Evolutionary conservation across 2,888 invertebrate species (phyloP).

Genomic region (Cephus pygmeus): DNA sequence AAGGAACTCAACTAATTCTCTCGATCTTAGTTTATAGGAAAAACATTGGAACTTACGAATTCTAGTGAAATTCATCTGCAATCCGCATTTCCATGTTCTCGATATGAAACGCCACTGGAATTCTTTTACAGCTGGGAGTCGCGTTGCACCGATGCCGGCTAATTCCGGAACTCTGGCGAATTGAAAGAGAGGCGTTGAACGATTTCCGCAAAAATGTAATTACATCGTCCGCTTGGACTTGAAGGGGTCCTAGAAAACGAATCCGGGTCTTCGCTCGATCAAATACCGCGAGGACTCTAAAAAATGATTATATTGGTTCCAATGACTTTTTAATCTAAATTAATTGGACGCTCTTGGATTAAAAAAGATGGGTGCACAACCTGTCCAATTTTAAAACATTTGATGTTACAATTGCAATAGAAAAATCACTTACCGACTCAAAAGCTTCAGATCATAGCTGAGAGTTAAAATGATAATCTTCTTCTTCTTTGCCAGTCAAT

Average conservation of each 20-base stretch:
- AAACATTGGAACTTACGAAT: neutral
- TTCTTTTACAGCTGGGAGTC: neutral
- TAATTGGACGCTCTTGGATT: neutral
- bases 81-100: neutral
- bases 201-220: constrained; percentile 8
- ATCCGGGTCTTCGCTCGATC: neutral
- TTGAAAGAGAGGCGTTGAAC: neutral
- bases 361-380: neutral
- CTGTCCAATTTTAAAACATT: neutral
- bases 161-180: constrained; percentile 1
- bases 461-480: neutral
- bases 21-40: neutral
- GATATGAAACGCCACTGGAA: neutral
- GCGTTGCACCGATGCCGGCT: neutral
- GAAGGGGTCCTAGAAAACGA: neutral
- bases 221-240: neutral
- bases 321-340: neutral
- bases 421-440: neutral
- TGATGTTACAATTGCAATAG: neutral
- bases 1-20: no score
- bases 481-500: no score
- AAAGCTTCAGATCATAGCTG: neutral
- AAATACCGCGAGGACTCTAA: neutral
- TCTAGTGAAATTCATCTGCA: neutral
- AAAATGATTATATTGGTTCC: neutral